These are phyloP conservation scores for Phthorimaea operculella DNA, from an alignment of 1,140 invertebrate species.

Conservation along the genomic window DNA sequence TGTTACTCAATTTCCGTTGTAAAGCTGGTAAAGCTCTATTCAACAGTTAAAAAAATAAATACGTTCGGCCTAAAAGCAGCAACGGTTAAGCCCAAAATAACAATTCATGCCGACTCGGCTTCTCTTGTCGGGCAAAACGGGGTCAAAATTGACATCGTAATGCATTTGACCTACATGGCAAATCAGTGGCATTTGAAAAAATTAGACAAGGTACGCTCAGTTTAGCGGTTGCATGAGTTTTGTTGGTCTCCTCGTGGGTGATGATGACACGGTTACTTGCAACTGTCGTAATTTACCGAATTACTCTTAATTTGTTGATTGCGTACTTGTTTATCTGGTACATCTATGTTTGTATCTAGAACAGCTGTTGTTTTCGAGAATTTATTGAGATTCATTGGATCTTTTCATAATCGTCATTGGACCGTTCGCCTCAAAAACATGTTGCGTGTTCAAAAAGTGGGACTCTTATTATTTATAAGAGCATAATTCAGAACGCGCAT, in stretches of 20 bases:
- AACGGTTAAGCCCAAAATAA: neutral
- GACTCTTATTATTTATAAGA: no score
- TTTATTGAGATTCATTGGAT: no score
- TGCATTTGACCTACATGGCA: slow-evolving; percentile 52
- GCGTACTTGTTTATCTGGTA: neutral
- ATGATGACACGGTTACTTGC: neutral
- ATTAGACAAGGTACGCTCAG: slow-evolving; percentile 21
- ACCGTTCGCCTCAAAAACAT: no score
- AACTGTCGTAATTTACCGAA: neutral
- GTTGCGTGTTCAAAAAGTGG: no score
- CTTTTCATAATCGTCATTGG: no score
- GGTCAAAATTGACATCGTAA: slow-evolving; percentile 56
- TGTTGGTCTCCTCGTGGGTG: neutral
- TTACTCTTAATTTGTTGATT: neutral
- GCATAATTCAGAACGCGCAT: neutral
- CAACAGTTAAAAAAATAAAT: neutral
- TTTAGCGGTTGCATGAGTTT: neutral
- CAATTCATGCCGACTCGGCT: neutral
- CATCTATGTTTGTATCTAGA: neutral
- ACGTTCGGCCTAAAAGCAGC: neutral
- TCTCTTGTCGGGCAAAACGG: slow-evolving; percentile 28
- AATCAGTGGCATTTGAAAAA: slow-evolving; percentile 42
- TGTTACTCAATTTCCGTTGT: no score
- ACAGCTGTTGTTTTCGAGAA: no score
- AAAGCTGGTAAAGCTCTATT: neutral